Conservation (phyloP, 2,797 vertebrate species). For the Enteromius radiatus region DNA sequence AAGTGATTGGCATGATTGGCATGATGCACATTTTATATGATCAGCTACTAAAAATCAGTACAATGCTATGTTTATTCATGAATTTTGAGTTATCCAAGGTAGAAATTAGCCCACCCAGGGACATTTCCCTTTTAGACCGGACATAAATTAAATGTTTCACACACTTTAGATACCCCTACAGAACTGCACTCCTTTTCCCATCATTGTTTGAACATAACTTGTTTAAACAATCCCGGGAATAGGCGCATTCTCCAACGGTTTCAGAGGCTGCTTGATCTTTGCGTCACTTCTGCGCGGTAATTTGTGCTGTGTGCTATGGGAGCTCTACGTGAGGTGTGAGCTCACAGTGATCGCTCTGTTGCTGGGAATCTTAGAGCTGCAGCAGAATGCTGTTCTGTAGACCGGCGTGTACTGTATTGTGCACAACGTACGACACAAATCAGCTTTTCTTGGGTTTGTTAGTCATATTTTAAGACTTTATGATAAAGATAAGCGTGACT, state of each 20-base stretch:
- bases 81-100: neutral
- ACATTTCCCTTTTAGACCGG: slow-evolving; percentile 7
- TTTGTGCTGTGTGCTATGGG: slow-evolving; percentile 52
- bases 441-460: slow-evolving; percentile 20
- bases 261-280: slow-evolving; percentile 46
- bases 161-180: slow-evolving; percentile 36
- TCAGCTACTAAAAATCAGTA: neutral
- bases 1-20: too few relatives aligned
- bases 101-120: neutral
- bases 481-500: neutral
- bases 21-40: neutral
- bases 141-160: slow-evolving; percentile 40
- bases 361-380: slow-evolving; percentile 63
- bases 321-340: slow-evolving; percentile 58
- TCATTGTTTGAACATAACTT: slow-evolving; percentile 52
- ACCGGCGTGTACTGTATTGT: slow-evolving; percentile 29
- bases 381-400: slow-evolving; percentile 45
- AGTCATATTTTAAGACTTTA: neutral
- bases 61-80: neutral
- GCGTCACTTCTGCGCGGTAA: slow-evolving; percentile 36
- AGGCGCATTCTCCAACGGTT: slow-evolving; percentile 28
- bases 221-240: slow-evolving; percentile 57
- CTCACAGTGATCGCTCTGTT: slow-evolving; percentile 61
- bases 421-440: slow-evolving; percentile 11
- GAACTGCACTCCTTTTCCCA: slow-evolving; percentile 52